phyloP scores from a whole-genome alignment of 2,888 invertebrate species.

The Macrostomum cliftonense region DNA sequence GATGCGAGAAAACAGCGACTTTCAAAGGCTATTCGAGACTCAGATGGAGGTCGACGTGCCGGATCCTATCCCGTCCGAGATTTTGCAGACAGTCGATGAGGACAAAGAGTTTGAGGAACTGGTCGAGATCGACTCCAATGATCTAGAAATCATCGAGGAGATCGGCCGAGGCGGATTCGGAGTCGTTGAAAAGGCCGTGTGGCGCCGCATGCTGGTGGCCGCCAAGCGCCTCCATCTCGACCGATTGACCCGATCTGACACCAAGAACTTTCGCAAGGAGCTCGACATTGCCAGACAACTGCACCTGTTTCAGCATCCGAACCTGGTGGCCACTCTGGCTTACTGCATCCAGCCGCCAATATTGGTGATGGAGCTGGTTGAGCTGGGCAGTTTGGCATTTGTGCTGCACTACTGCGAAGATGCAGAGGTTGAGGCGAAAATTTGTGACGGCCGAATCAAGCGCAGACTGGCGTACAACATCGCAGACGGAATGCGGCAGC shows the following conservation, averaged over 20 bases:
- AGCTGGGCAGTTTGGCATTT: conserved; percentile 1
- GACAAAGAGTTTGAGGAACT: too few species aligned
- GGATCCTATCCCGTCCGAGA: neutral
- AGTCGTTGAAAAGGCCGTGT: neutral
- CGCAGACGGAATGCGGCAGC: conserved; percentile 1
- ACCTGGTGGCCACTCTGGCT: conserved; percentile 1
- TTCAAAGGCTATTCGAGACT: too few species aligned
- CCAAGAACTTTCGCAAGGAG: conserved; percentile 1
- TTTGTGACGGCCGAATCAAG: conserved; percentile 5
- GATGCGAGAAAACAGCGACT: too few species aligned
- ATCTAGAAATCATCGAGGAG: neutral
- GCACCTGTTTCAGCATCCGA: conserved; percentile 4
- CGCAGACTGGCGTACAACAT: neutral
- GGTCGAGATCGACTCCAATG: too few species aligned
- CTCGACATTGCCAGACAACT: conserved; percentile 1
- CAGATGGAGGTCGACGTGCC: too few species aligned
- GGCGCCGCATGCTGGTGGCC: neutral
- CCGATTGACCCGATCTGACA: neutral
- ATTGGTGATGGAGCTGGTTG: conserved; percentile 6
- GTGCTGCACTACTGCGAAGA: conserved; percentile 8
- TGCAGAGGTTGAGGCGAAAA: conserved; percentile 1
- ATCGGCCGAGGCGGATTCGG: conserved; percentile 2
- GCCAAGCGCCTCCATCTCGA: conserved; percentile 2
- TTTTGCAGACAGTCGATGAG: neutral
- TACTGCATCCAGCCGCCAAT: conserved; percentile 3